phyloP scores from a whole-genome alignment of 2,888 invertebrate species.

The Troglohyphantes excavatus region DNA sequence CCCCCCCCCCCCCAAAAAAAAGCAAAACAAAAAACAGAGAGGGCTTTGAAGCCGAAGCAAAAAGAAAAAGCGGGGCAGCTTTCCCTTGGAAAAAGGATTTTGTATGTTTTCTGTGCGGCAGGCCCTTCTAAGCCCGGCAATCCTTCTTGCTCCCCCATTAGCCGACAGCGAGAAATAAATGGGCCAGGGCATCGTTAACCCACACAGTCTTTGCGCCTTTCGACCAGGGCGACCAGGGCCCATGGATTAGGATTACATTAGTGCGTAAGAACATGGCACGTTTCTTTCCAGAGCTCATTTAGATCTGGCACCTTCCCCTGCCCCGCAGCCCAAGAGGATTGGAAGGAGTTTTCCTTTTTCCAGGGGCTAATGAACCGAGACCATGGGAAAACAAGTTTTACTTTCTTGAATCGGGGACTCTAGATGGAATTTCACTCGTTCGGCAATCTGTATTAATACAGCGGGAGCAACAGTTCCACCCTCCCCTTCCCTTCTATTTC shows the following conservation, averaged over 20 bases:
- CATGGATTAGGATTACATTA: constrained; percentile 79
- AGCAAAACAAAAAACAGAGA: constrained; percentile 23
- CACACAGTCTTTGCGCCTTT: constrained; percentile 69
- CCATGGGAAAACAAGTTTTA: constrained; percentile 67
- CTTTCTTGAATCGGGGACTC: constrained; percentile 53
- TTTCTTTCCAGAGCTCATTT: constrained; percentile 76
- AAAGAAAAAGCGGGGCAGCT: constrained; percentile 43
- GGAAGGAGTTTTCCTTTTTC: neutral
- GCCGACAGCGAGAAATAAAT: constrained; percentile 76
- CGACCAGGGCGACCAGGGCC: too few relatives aligned
- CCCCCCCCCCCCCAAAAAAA: constrained; percentile 49
- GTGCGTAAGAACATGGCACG: constrained; percentile 75
- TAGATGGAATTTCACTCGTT: constrained; percentile 56
- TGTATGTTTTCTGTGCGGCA: constrained; percentile 77
- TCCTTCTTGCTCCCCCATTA: constrained; percentile 76
- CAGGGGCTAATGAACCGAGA: neutral
- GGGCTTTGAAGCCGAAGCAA: constrained; percentile 52
- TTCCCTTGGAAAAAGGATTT: constrained; percentile 78
- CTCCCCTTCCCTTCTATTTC: too few relatives aligned
- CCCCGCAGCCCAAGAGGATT: constrained; percentile 2
- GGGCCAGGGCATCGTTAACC: constrained; percentile 75
- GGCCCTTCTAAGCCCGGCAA: constrained; percentile 75
- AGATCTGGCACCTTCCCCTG: constrained; percentile 71
- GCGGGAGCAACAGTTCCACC: constrained; percentile 64
- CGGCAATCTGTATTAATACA: constrained; percentile 74